phyloP scores from a whole-genome alignment of 2,888 invertebrate genomes.

The Epirrita christyi region DNA sequence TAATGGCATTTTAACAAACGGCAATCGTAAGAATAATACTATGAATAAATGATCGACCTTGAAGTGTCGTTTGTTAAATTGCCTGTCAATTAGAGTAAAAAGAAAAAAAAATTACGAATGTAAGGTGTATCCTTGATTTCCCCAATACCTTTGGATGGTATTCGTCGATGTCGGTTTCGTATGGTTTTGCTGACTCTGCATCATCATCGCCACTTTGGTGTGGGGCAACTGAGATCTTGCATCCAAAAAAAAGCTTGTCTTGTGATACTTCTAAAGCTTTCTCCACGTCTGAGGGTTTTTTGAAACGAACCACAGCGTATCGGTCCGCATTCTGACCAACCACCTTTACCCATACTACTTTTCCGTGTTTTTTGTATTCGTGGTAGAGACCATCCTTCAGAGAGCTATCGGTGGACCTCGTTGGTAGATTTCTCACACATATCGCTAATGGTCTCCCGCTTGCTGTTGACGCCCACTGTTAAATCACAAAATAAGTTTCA shows the following conservation, averaged over 20 bases:
- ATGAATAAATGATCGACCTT: background rate
- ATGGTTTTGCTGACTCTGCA: slow-evolving; percentile 93
- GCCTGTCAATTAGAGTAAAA: slow-evolving; percentile 22
- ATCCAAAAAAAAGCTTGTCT: slow-evolving; percentile 98
- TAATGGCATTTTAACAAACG: slow-evolving; percentile 18
- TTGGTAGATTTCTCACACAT: slow-evolving; percentile 95
- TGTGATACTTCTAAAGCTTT: slow-evolving; percentile 98
- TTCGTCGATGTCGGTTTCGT: slow-evolving; percentile 98
- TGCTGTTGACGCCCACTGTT: slow-evolving; percentile 87
- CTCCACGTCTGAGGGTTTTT: slow-evolving; percentile 98
- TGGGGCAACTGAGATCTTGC: slow-evolving; percentile 97
- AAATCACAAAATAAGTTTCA: slow-evolving; percentile 37
- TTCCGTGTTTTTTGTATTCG: slow-evolving; percentile 99
- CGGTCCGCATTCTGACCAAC: slow-evolving; percentile 96
- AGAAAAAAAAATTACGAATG: slow-evolving; percentile 33
- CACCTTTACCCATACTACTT: slow-evolving; percentile 97
- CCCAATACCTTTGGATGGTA: slow-evolving; percentile 92
- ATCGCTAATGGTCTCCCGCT: slow-evolving; percentile 91
- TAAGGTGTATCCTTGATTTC: slow-evolving; percentile 34
- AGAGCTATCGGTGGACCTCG: slow-evolving; percentile 96
- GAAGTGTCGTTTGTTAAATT: slow-evolving; percentile 13
- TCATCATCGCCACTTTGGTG: slow-evolving; percentile 96
- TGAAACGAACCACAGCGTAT: slow-evolving; percentile 96
- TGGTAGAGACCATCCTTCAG: slow-evolving; percentile 98
- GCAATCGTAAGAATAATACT: background rate